A percentile compares a stretch with the other conserved stretches of the same genome.
Conservation (phyloP, 2,888 invertebrate genomes). For the Nymphalis c-album region DNA sequence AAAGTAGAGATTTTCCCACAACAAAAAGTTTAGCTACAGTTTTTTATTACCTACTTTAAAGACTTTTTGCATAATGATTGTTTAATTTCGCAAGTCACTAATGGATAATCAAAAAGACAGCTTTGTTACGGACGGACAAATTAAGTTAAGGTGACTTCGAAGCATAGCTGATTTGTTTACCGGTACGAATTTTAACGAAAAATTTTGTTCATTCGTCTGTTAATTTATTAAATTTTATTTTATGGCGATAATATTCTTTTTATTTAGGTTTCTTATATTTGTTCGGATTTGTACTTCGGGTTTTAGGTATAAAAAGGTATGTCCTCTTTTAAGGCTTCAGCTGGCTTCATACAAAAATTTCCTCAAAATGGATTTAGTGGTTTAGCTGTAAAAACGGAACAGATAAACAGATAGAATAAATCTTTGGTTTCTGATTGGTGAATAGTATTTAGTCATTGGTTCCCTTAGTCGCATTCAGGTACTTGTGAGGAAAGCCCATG, state of each 20-base stretch:
- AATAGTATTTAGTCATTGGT: no score
- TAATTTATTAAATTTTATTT: neutral
- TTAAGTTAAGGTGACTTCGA: conserved; percentile 5
- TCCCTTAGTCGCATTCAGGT: no score
- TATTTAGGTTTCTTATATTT: neutral
- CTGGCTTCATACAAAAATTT: no score
- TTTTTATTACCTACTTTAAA: neutral
- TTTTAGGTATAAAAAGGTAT: no score
- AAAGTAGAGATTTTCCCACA: neutral
- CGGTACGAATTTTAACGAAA: conserved; percentile 12
- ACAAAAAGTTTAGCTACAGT: neutral
- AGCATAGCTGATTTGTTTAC: conserved; percentile 16
- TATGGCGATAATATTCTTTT: neutral
- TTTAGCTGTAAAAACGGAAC: no score
- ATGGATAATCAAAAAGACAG: conserved; percentile 14
- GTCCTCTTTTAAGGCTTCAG: no score
- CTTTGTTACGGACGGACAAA: conserved; percentile 15
- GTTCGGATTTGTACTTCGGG: no score
- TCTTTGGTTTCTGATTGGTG: no score
- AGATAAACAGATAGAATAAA: no score
- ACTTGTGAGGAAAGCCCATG: neutral
- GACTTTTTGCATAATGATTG: neutral
- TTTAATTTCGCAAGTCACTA: conserved; percentile 22
- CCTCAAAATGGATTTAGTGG: no score
- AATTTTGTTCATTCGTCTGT: neutral